Evolutionary conservation across 2,888 invertebrate genomes (phyloP).

Genomic region (Tanypteryx hageni): DNA sequence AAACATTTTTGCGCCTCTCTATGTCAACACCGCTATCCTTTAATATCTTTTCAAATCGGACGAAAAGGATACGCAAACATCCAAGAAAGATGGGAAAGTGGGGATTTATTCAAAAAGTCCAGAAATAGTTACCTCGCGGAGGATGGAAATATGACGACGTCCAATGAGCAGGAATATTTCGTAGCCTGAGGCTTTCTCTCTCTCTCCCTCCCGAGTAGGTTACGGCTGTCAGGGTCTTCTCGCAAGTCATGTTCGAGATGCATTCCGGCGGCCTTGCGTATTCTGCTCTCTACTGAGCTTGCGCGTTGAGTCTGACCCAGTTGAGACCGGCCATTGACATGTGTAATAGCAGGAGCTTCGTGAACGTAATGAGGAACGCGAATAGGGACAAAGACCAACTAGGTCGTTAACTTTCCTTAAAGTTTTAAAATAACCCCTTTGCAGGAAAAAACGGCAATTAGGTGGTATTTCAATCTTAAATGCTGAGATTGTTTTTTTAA

Average conservation of each 20-base stretch:
- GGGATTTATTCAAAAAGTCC: neutral
- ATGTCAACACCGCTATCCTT: neutral
- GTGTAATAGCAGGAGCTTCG: neutral
- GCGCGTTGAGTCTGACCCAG: neutral
- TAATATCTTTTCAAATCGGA: too few relatives aligned
- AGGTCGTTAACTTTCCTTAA: neutral
- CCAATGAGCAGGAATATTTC: neutral
- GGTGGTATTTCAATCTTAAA: too few relatives aligned
- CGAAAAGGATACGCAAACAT: neutral
- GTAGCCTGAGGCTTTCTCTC: neutral
- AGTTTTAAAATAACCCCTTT: too few relatives aligned
- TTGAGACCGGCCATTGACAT: constrained; percentile 2
- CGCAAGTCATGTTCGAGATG: neutral
- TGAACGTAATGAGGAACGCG: too few relatives aligned
- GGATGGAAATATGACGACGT: neutral
- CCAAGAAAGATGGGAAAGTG: neutral
- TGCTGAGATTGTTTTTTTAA: too few relatives aligned
- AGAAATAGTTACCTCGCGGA: neutral
- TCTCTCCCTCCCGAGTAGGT: neutral
- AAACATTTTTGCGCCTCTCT: neutral
- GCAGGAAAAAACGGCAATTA: too few relatives aligned
- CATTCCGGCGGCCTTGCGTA: constrained; percentile 5
- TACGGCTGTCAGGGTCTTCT: too few relatives aligned
- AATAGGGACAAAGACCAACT: too few relatives aligned
- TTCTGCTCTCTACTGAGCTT: neutral